These are phyloP conservation scores for Coilia nasus DNA, from an alignment of 2,797 vertebrate species.

Conservation along the genomic window DNA sequence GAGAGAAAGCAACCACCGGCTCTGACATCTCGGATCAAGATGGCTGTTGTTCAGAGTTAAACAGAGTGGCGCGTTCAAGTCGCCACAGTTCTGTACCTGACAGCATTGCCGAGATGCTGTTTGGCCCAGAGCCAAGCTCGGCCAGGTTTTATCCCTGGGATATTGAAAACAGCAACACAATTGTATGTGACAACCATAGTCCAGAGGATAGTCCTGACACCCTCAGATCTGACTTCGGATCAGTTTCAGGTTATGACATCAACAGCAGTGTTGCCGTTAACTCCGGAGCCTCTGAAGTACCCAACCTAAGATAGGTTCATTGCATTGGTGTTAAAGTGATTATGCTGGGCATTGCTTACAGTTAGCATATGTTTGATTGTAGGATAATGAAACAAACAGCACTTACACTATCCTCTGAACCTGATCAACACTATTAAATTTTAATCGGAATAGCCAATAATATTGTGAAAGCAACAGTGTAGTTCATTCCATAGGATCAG, in stretches of 20 bases:
- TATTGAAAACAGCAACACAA: conserved; percentile 46
- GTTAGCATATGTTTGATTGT: background rate
- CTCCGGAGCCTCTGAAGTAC: background rate
- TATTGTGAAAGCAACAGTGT: conserved; percentile 11
- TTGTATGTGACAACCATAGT: conserved; percentile 37
- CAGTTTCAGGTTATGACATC: conserved; percentile 15
- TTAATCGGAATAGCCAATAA: conserved; percentile 2
- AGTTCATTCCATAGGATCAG: conserved; percentile 8
- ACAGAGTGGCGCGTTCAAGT: conserved; percentile 55
- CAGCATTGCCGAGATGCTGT: conserved; percentile 58
- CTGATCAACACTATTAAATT: conserved; percentile 2
- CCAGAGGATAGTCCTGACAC: conserved; percentile 27
- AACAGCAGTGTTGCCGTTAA: conserved; percentile 5
- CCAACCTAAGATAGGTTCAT: conserved; percentile 6
- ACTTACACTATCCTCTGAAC: background rate
- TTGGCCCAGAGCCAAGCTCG: conserved; percentile 52
- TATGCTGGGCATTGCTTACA: background rate
- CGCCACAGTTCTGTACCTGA: conserved; percentile 54
- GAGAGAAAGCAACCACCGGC: conserved; percentile 35
- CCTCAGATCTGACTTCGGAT: conserved; percentile 2
- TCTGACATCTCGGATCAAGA: conserved; percentile 51
- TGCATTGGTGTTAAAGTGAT: background rate
- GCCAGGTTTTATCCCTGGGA: conserved; percentile 58
- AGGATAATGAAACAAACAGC: background rate
- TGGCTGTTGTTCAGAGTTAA: conserved; percentile 56